phyloP scores from a whole-genome alignment of 1,140 invertebrate species.

The Platyscapa corneri region DNA sequence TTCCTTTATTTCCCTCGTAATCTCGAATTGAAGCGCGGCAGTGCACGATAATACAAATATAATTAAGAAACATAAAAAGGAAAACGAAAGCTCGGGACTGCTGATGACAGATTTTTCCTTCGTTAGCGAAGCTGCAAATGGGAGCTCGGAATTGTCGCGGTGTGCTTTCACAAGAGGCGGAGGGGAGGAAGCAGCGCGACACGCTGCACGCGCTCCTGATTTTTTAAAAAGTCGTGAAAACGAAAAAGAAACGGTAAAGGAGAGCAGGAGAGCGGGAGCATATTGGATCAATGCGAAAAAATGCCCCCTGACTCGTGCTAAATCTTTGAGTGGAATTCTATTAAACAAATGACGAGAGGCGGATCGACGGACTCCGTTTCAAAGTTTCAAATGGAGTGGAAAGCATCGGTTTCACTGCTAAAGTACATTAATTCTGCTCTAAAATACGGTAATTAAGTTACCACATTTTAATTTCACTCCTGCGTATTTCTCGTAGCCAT shows the following conservation, averaged over 20 bases:
- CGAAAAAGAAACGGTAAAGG: not conserved
- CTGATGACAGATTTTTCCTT: not conserved
- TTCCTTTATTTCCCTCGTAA: not conserved
- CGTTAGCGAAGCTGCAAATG: not conserved
- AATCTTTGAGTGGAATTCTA: not conserved
- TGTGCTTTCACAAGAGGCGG: not conserved
- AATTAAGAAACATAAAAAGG: not conserved
- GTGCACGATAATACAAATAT: not conserved
- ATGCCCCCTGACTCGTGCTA: not conserved
- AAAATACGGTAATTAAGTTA: not conserved
- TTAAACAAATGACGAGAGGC: not conserved
- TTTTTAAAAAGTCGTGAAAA: not conserved
- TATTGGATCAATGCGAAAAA: not conserved
- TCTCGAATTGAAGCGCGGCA: not conserved
- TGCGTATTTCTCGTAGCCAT: not conserved
- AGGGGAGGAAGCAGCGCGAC: not conserved
- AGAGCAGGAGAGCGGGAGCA: not conserved
- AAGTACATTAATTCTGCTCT: not conserved
- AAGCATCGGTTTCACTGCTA: not conserved
- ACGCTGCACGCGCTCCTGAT: not conserved
- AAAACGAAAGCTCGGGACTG: not conserved
- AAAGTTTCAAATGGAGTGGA: slow-evolving; percentile 3
- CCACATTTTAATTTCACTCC: not conserved
- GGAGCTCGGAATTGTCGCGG: not conserved
- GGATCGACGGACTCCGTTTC: not conserved